Evolutionary conservation across 2,797 vertebrate genomes (phyloP), one percentile per base, ranked within the genome.

Genomic region (Chaetophractus vellerosus): DNA sequence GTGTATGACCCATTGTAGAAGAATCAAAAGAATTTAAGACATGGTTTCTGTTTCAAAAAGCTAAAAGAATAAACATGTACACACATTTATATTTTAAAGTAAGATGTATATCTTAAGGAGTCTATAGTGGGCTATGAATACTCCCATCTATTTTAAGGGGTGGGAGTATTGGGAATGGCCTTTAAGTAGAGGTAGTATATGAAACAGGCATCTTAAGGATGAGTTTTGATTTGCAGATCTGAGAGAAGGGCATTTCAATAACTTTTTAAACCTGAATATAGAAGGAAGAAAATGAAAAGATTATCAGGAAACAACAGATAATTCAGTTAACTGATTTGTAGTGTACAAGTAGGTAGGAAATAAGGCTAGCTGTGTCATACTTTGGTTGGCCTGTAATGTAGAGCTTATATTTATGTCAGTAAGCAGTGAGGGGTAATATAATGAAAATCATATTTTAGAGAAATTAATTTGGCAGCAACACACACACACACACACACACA

Each of bases 71-170:
- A 80, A 69, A 38, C 74, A 0, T 84, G 16, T 48, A 23, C 69
- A 45, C 45, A 52, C 64, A 79, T 63, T 94, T 91, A 45, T 71
- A 59, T 61, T 81, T 90, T 96, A 63, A 88, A 90, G 10, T 24
- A 93, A 82, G 88, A 84, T 94, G 21, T 52, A 4, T 86, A 50
- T 75, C 26, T 75, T 89, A 92, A 68, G 36, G 48, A 80, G 19
- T 57, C 61, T 45, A 1, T 76, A 33, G 45, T 84, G 26, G 41
- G 14, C 41, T 82, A 1, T 68, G 19, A 76, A 24, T 52, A 12
- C 55, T 23, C 23, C 45, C 59, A 0, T 50, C 33, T 84, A 18
- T 57, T 83, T 93, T 76, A 81, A 80, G 15, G 26, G 3, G 45
- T 19, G 7, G 55, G 52, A 19, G 19, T 71, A 48, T 68, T 10